These are phyloP conservation scores for Pachyramphus minor DNA, from an alignment of 2,113 vertebrate species.

Conservation along the genomic window DNA sequence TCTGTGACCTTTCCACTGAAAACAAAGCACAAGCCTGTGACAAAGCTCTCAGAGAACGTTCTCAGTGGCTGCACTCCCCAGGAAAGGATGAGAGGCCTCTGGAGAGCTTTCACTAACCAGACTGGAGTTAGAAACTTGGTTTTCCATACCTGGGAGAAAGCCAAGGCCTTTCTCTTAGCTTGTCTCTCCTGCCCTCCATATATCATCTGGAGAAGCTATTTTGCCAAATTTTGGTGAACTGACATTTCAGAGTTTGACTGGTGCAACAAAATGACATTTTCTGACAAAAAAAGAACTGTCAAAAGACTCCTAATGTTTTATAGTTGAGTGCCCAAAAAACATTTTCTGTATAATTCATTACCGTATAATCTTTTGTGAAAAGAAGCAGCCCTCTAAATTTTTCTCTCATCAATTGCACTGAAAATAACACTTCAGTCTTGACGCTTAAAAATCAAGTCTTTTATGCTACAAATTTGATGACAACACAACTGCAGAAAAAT, in stretches of 20 bases:
- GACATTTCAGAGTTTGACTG: constrained; percentile 5
- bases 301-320: neutral
- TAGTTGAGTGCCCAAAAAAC: neutral
- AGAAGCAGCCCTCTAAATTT: neutral
- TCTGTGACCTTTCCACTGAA: neutral
- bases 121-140: neutral
- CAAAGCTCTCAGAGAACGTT: neutral
- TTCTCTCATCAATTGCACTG: neutral
- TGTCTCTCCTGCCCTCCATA: neutral
- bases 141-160: constrained; percentile 28
- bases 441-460: neutral
- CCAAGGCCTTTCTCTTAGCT: constrained; percentile 8
- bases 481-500: neutral
- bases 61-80: neutral
- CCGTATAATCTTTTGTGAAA: neutral
- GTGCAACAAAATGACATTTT: constrained; percentile 17
- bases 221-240: constrained; percentile 46
- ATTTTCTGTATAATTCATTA: neutral
- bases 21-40: neutral
- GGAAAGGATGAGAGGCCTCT: neutral
- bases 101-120: neutral
- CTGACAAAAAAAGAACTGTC: neutral
- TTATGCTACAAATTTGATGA: neutral
- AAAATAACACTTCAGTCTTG: neutral
- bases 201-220: constrained; percentile 21